Base-by-base conservation (phyloP, 2,888 invertebrate genomes). In the Corbicula japonica region DNA sequence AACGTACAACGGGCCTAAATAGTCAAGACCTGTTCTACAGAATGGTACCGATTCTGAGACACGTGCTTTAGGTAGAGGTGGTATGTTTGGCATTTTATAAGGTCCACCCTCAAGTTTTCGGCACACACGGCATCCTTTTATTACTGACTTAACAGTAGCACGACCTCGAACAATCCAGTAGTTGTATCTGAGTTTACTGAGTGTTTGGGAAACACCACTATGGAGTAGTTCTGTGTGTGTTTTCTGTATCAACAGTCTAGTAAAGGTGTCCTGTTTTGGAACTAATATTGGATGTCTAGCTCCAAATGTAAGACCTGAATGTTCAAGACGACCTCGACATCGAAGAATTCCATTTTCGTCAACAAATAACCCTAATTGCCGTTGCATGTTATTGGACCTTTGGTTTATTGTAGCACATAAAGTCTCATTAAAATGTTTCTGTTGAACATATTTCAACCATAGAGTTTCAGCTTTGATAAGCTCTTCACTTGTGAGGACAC, bases 321-420 rank as follows among this genome's bases (percentile, higher is more conserved):
- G 4, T 50, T 52, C 34, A 1, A 66, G 32, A 18, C 66, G 21
- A 18, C 66, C 66, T 34, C 28, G 18, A 35, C 66, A 66, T 28
- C 52, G 3, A 15, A 66, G 26, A 12, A 52, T 21, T 8, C 52
- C 52, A 1, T 66, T 2, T 1, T 5, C 38, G 30, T 66, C 50
- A 32, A 66, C 12, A 21, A 48, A 66, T 5, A 66, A 12, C 3
- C 66, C 32, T 4, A 66, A 35, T 38, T 66, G 52, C 8, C 2
- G 18, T 28, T 30, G 32, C 4, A 50, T 38, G 23, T 66, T 66
- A 21, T 28, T 66, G 4, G 34, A 8, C 28, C 52, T 54, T 4
- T 34, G 21, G 10, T 26, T 18, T 2, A 10, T 4, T 3, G 52
- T 54, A 4, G n/a, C 28, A 21, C 3, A 3, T 5, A 52, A 8